Base-by-base conservation (phyloP, 2,797 vertebrate species). In the Lophotriccus pileatus region DNA sequence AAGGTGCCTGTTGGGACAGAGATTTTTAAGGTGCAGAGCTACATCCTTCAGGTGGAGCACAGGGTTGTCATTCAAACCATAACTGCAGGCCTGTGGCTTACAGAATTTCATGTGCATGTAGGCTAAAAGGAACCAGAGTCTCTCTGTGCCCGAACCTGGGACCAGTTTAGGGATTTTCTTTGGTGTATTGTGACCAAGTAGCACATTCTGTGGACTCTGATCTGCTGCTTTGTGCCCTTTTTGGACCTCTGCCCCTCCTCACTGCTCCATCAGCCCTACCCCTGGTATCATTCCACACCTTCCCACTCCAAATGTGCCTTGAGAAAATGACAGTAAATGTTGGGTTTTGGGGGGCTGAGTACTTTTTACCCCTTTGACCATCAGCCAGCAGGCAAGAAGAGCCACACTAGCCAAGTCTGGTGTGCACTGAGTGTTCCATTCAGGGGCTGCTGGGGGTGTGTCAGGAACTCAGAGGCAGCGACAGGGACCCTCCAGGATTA, bases 381-480 rank as follows among this genome's bases (percentile, higher is more conserved):
- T 39, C n/a, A 53, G 15, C 59, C 72, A 52, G 87, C 67, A 62
- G 89, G 44, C 70, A 68, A 34, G 64, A 68, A 62, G 70, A 85
- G 72, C 58, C 44, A 2, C 32, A 19, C n/a, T 75, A 80, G 70
- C 82, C 69, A 47, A 59, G 50, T 24, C 53, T 90, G 75, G 13
- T 94, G 95, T 75, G 78, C 39, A 67, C 81, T 16, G 80, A 52
- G 53, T 90, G 76, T 76, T 95, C 90, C 91, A 93, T 91, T 92
- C 52, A 62, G 69, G 58, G 49, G 37, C 68, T 90, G 82, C 93
- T 96, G 84, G 95, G 84, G 89, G 37, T 15, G 3, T 66, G 58
- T 43, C 27, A 28, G 81, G 81, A 63, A 92, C 89, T 84, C 70
- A 30, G 80, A 92, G 74, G 60, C 83, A 63, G 59, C 63, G 49